Percentiles rank a stretch among this genome's conserved stretches.
Conservation (phyloP, 2,888 invertebrate genomes). For the Netelia melanura region DNA sequence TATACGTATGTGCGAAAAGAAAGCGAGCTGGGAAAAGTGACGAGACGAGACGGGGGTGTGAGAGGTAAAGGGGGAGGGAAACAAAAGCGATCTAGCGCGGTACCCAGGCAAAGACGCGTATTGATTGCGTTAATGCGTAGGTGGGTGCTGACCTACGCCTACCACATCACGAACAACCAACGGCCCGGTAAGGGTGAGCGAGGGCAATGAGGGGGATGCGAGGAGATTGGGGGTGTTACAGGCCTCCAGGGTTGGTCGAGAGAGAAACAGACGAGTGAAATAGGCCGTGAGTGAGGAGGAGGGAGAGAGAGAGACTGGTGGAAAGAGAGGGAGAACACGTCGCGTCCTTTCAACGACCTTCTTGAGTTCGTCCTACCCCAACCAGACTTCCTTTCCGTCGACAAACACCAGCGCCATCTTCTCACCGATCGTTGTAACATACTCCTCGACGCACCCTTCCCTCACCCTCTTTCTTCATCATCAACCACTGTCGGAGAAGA, state of each 20-base stretch:
- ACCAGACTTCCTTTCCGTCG: slow-evolving; percentile 77
- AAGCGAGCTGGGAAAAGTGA: slow-evolving; percentile 26
- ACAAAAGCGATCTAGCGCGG: slow-evolving; percentile 23
- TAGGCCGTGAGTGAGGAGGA: neutral
- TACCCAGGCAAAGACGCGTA: slow-evolving; percentile 59
- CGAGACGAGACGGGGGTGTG: slow-evolving; percentile 34
- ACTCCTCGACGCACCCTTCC: slow-evolving; percentile 41
- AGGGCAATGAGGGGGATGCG: slow-evolving; percentile 1
- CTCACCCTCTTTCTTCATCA: slow-evolving; percentile 13
- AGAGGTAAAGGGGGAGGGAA: neutral
- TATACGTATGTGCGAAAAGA: slow-evolving; percentile 28
- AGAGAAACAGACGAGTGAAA: slow-evolving; percentile 6
- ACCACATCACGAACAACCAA: slow-evolving; percentile 68
- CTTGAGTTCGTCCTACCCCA: slow-evolving; percentile 81
- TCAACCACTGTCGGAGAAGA: slow-evolving; percentile 16
- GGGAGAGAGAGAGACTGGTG: neutral
- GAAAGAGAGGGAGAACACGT: slow-evolving; percentile 24
- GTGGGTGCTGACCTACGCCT: slow-evolving; percentile 83
- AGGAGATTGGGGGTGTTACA: neutral
- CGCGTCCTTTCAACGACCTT: slow-evolving; percentile 81
- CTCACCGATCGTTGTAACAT: slow-evolving; percentile 38
- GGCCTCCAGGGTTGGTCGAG: neutral
- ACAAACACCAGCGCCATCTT: slow-evolving; percentile 71
- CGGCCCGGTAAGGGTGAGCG: slow-evolving; percentile 2
- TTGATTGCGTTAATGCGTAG: slow-evolving; percentile 77